Percentiles rank a stretch among this genome's conserved stretches.
These are phyloP conservation scores for Bursaphelenchus mucronatus DNA, from an alignment of 1,140 invertebrate genomes.

Conservation along the genomic window DNA sequence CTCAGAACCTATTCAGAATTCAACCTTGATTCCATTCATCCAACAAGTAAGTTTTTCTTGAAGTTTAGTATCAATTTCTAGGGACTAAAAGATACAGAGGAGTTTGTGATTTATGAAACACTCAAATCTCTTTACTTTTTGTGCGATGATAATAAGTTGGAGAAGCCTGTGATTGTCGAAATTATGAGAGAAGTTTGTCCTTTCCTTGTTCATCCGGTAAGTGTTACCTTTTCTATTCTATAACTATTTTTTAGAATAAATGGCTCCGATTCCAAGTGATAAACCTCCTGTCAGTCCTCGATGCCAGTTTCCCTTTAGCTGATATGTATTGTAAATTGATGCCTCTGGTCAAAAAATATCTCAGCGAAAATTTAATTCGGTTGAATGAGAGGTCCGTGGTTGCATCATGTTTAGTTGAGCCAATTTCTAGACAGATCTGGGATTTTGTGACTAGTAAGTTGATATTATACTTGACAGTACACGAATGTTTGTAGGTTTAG, in stretches of 20 bases:
- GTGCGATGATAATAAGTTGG: constrained; percentile 30
- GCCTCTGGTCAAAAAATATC: constrained; percentile 28
- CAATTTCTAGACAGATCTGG: constrained; percentile 46
- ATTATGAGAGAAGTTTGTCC: constrained; percentile 40
- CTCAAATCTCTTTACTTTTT: constrained; percentile 37
- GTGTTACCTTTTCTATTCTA: background rate
- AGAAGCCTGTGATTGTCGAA: constrained; percentile 30
- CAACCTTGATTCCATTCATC: constrained; percentile 39
- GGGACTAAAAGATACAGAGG: constrained; percentile 46
- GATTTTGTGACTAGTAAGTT: constrained; percentile 34
- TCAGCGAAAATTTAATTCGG: constrained; percentile 37
- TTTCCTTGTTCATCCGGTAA: constrained; percentile 46
- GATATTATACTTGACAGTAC: constrained; percentile 5
- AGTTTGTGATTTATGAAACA: constrained; percentile 37
- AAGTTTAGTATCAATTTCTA: constrained; percentile 13
- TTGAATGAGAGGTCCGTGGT: constrained; percentile 33
- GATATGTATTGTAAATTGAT: constrained; percentile 44
- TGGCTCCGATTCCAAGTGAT: constrained; percentile 41
- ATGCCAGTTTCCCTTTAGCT: constrained; percentile 32
- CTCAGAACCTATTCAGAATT: constrained; percentile 28
- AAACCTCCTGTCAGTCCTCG: constrained; percentile 41
- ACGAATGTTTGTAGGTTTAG: constrained; percentile 26
- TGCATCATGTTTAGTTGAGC: constrained; percentile 26
- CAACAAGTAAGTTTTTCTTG: constrained; percentile 41
- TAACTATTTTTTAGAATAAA: constrained; percentile 32